These are phyloP conservation scores for Apoda limacodes DNA, from an alignment of 2,888 invertebrate genomes.

Conservation along the genomic window DNA sequence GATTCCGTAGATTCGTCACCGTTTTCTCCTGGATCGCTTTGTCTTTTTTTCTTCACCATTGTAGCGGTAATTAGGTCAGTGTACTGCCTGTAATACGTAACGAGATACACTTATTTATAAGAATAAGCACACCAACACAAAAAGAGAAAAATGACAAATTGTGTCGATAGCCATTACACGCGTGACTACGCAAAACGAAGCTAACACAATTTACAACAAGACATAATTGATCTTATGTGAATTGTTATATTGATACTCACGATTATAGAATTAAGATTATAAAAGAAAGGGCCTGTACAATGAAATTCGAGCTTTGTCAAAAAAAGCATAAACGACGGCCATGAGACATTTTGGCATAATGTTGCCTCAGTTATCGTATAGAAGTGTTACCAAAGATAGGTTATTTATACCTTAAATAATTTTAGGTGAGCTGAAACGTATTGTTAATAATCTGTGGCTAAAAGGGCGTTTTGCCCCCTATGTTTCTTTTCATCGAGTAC, in stretches of 20 bases:
- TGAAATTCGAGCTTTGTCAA: slow-evolving; percentile 56
- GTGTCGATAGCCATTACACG: slow-evolving; percentile 66
- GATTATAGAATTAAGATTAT: too few relatives aligned
- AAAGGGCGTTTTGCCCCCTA: too few relatives aligned
- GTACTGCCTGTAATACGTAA: slow-evolving; percentile 61
- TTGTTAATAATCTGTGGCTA: too few relatives aligned
- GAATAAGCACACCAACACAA: slow-evolving; percentile 60
- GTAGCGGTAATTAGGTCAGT: slow-evolving; percentile 40
- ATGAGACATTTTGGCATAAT: slow-evolving; percentile 55
- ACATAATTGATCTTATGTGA: too few relatives aligned
- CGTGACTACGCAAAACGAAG: slow-evolving; percentile 59
- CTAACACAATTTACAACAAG: too few relatives aligned
- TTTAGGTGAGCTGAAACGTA: too few relatives aligned
- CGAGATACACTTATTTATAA: slow-evolving; percentile 64
- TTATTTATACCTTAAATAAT: too few relatives aligned
- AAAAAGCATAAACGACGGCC: slow-evolving; percentile 49
- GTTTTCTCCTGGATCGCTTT: slow-evolving; percentile 73
- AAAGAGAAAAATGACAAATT: slow-evolving; percentile 67
- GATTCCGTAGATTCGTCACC: slow-evolving; percentile 78
- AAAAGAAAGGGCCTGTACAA: too few relatives aligned
- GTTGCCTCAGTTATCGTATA: too few relatives aligned
- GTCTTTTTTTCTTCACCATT: slow-evolving; percentile 83
- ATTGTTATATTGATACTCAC: too few relatives aligned
- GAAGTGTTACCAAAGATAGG: too few relatives aligned
- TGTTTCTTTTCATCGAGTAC: too few relatives aligned